Conservation (phyloP, 2,888 invertebrate genomes). For the Dynastes hyllus region DNA sequence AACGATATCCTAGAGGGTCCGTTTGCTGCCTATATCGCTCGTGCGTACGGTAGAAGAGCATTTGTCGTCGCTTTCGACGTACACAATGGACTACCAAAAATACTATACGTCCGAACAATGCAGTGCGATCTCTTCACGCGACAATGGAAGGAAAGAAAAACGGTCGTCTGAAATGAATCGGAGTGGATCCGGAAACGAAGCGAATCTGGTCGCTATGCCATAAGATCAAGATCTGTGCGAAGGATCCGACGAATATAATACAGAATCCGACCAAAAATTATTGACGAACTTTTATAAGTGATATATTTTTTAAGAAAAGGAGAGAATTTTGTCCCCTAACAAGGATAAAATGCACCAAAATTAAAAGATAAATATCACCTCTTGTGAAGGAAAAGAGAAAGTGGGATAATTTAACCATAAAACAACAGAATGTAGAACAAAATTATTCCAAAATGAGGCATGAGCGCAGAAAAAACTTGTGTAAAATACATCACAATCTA, state of each 20-base stretch:
- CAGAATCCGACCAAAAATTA: too few relatives aligned
- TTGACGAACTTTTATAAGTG: too few relatives aligned
- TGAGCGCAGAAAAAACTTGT: too few relatives aligned
- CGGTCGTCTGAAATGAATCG: constrained; percentile 64
- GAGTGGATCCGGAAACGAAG: constrained; percentile 51
- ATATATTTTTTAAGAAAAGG: too few relatives aligned
- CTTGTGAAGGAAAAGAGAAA: too few relatives aligned
- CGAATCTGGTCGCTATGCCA: constrained; percentile 11
- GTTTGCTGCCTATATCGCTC: background rate
- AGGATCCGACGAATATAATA: background rate
- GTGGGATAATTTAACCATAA: too few relatives aligned
- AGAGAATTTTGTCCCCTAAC: too few relatives aligned
- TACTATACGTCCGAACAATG: constrained; percentile 62
- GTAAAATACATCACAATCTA: too few relatives aligned
- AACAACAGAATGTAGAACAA: too few relatives aligned
- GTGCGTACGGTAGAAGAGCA: constrained; percentile 17
- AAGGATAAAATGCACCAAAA: too few relatives aligned
- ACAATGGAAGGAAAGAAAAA: constrained; percentile 59
- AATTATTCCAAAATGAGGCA: too few relatives aligned
- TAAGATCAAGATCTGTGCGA: constrained; percentile 22
- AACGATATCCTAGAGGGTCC: constrained; percentile 29
- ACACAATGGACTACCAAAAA: constrained; percentile 62
- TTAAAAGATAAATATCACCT: too few relatives aligned
- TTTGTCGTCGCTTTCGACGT: constrained; percentile 50
- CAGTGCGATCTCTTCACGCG: constrained; percentile 58